phyloP scores from a whole-genome alignment of 2,888 invertebrate genomes.

The Latheticus oryzae region DNA sequence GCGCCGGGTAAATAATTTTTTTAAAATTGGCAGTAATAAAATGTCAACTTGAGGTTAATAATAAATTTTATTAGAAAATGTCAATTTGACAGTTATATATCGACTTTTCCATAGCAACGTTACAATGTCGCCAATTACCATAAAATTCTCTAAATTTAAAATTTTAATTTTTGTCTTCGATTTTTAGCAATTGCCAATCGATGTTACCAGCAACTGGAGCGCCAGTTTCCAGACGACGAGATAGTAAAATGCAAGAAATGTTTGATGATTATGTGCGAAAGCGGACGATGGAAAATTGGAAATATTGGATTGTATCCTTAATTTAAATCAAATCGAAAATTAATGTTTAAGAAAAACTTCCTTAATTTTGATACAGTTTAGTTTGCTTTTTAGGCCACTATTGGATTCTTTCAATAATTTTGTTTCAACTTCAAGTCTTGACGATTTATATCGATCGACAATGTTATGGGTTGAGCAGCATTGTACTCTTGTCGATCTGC shows the following conservation, averaged over 20 bases:
- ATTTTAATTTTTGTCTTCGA: too few species aligned
- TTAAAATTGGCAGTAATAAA: too few species aligned
- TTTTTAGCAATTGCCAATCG: slow-evolving; percentile 89
- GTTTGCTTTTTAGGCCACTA: slow-evolving; percentile 89
- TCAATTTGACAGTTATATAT: too few species aligned
- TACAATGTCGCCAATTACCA: too few species aligned
- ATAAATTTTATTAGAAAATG: too few species aligned
- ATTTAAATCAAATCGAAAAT: slow-evolving; percentile 73
- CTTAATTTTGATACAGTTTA: slow-evolving; percentile 80
- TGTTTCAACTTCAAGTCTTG: slow-evolving; percentile 90
- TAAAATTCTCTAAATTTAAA: slow-evolving; percentile 3
- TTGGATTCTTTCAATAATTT: slow-evolving; percentile 91
- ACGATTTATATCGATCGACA: slow-evolving; percentile 92
- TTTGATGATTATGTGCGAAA: slow-evolving; percentile 91
- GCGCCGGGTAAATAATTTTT: background rate
- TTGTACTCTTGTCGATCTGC: slow-evolving; percentile 92
- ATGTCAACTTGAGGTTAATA: too few species aligned
- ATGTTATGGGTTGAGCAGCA: slow-evolving; percentile 96
- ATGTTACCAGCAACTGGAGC: slow-evolving; percentile 96
- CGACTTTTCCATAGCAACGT: too few species aligned
- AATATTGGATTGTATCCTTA: slow-evolving; percentile 98
- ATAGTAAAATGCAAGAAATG: slow-evolving; percentile 92
- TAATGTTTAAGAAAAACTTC: slow-evolving; percentile 99
- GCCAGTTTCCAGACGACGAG: slow-evolving; percentile 89
- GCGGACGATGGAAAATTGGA: slow-evolving; percentile 93